Evolutionary conservation across 2,797 vertebrate species (phyloP).

Genomic region (Poecilia wingei): DNA sequence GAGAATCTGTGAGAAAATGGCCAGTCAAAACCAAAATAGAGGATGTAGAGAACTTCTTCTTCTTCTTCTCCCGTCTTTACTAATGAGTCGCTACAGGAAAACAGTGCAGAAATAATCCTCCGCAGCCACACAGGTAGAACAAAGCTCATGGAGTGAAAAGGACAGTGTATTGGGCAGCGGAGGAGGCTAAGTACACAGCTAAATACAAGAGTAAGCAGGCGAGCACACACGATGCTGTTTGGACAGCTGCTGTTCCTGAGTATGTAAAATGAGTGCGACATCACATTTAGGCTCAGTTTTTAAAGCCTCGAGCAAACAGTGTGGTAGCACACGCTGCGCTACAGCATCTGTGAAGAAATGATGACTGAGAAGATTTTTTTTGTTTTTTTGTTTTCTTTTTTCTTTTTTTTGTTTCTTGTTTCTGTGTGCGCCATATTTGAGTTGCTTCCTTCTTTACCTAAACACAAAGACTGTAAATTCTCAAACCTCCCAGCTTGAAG

Average conservation of each 20-base stretch:
- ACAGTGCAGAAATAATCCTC: constrained; percentile 72
- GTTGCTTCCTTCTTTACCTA: constrained; percentile 34
- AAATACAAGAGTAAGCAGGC: constrained; percentile 81
- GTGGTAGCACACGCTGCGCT: constrained; percentile 25
- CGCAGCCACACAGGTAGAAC: constrained; percentile 78
- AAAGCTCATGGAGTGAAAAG: constrained; percentile 79
- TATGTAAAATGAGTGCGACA: constrained; percentile 82
- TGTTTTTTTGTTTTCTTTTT: no score
- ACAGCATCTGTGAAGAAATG: constrained; percentile 47
- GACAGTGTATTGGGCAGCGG: constrained; percentile 80
- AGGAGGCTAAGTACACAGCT: constrained; percentile 88
- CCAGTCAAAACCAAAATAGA: neutral
- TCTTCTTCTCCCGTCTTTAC: constrained; percentile 44
- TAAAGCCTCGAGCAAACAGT: constrained; percentile 70
- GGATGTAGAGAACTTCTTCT: constrained; percentile 5
- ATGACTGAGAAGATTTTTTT: constrained; percentile 19
- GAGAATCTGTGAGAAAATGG: neutral
- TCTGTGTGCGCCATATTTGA: neutral
- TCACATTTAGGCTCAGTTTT: constrained; percentile 67
- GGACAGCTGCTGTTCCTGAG: constrained; percentile 90
- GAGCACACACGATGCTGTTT: constrained; percentile 86
- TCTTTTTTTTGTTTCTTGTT: neutral
- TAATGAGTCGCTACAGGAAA: constrained; percentile 68
- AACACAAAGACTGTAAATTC: constrained; percentile 56
- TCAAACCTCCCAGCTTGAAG: constrained; percentile 19